These are phyloP conservation scores for Spodoptera picta DNA, from an alignment of 2,888 invertebrate species.

Conservation along the genomic window DNA sequence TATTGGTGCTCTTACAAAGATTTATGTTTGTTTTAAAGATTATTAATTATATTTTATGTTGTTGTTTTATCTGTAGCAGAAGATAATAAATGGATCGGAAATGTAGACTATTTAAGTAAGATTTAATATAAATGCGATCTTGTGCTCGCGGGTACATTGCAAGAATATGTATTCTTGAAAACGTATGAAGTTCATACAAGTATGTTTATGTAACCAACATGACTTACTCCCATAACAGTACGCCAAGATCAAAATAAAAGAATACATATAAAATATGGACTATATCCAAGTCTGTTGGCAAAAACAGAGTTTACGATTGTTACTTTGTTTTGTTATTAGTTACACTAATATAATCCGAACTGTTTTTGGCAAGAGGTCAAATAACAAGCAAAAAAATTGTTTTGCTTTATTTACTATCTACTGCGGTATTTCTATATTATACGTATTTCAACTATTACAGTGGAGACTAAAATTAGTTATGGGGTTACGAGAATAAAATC, in stretches of 20 bases:
- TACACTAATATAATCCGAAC: conserved; percentile 25
- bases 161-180: background rate
- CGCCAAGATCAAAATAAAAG: conserved; percentile 37
- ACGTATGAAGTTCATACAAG: background rate
- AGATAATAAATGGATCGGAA: too few species aligned
- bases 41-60: conserved; percentile 37
- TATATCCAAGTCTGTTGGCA: conserved; percentile 49
- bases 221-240: conserved; percentile 9
- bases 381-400: conserved; percentile 15
- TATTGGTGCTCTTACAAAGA: conserved; percentile 37
- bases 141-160: too few species aligned
- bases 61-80: background rate
- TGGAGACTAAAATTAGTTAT: too few species aligned
- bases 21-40: conserved; percentile 28
- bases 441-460: too few species aligned
- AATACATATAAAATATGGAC: conserved; percentile 38
- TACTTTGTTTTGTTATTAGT: conserved; percentile 39
- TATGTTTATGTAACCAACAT: conserved; percentile 23
- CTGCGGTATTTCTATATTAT: conserved; percentile 1
- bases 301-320: conserved; percentile 49
- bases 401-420: conserved; percentile 21
- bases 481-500: too few species aligned
- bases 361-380: conserved; percentile 43
- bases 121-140: too few species aligned
- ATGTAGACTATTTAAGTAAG: too few species aligned